Conservation (phyloP, 37 sponge, comb jelly and placozoan genomes). For the Diacarnus erythraeanus region DNA sequence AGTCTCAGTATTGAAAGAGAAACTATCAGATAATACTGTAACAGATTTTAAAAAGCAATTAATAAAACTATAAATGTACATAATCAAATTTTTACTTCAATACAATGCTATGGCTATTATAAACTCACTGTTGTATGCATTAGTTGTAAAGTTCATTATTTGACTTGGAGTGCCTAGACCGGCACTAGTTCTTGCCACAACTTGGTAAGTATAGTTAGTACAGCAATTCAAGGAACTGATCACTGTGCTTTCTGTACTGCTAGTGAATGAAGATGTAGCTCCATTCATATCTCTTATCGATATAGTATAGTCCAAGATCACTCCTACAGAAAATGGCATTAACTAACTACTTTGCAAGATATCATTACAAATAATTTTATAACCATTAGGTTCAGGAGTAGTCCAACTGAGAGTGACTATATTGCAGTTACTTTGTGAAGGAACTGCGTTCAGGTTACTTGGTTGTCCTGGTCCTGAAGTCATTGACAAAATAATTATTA, state of each 20-base stretch:
- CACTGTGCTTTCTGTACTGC: neutral
- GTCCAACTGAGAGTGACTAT: neutral
- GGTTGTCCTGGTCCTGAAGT: too few species aligned
- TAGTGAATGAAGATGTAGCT: neutral
- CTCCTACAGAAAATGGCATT: neutral
- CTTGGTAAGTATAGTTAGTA: neutral
- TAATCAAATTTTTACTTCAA: too few species aligned
- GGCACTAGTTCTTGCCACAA: neutral
- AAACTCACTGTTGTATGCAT: too few species aligned
- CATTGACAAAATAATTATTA: too few species aligned
- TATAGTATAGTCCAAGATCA: neutral
- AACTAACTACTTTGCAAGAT: neutral
- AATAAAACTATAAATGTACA: too few species aligned
- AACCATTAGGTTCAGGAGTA: neutral
- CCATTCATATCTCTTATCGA: neutral
- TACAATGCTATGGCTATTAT: too few species aligned
- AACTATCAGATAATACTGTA: neutral
- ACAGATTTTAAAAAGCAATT: neutral
- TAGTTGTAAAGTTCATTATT: neutral
- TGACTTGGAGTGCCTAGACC: neutral
- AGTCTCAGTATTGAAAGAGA: neutral
- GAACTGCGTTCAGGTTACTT: too few species aligned
- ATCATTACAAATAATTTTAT: too few species aligned
- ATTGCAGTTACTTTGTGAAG: neutral
- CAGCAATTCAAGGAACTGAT: neutral